Conservation (phyloP, 2,113 vertebrate species). For the Oncorhynchus clarkii region DNA sequence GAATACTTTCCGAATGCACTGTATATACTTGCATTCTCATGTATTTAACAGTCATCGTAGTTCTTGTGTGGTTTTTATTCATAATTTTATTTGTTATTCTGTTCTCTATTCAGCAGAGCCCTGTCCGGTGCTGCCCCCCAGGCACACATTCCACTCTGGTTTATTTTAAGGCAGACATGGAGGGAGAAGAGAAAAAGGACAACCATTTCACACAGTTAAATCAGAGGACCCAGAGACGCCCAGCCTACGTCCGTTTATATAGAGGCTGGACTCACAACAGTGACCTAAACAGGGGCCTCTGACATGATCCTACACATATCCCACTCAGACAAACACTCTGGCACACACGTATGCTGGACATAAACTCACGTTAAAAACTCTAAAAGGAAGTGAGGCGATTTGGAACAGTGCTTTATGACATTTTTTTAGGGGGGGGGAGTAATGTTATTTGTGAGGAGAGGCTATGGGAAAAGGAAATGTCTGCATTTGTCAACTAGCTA, state of each 20-base stretch:
- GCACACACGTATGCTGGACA: not conserved
- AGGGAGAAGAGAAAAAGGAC: not conserved
- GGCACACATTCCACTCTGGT: constrained; percentile 66
- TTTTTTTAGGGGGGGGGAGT: too few species aligned
- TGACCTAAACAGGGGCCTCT: not conserved
- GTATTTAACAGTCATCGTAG: too few species aligned
- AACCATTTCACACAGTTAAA: constrained; percentile 40
- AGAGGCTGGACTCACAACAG: constrained; percentile 46
- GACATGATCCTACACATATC: not conserved
- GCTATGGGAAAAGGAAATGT: not conserved
- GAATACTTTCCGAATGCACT: too few species aligned
- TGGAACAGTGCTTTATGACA: not conserved
- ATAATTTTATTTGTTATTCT: constrained; percentile 2
- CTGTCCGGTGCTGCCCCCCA: constrained; percentile 45
- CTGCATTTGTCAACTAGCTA: not conserved
- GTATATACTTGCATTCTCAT: too few species aligned
- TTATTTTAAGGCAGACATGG: constrained; percentile 66
- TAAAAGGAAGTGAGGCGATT: not conserved
- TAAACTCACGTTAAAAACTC: not conserved
- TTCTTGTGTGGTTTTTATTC: too few species aligned
- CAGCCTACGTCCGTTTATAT: constrained; percentile 20
- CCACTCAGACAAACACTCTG: not conserved
- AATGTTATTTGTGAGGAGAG: not conserved
- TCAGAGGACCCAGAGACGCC: constrained; percentile 18
- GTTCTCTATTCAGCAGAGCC: constrained; percentile 26